Base-by-base conservation (phyloP, 2,888 invertebrate species). In the Callyntrura guangdongensis region DNA sequence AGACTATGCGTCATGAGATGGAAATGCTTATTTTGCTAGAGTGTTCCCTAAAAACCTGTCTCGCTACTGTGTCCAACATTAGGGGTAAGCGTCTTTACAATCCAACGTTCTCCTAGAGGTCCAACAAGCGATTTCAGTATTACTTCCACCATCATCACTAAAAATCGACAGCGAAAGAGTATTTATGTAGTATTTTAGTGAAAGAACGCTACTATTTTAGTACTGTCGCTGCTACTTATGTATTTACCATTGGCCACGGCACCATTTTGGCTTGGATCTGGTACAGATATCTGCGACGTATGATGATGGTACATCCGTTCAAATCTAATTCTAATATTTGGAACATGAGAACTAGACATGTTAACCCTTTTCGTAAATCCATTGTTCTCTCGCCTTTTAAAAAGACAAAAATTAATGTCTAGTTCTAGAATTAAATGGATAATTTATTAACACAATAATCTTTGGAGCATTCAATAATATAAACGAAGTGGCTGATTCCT, bases 391-490 rank as follows among this genome's bases (percentile, higher is more conserved):
- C 53, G 20, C 12, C 27, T 49, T 45, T 11, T 77, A 11, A 4
- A 20, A 61, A 67, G 69, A 69, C 22, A 49, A 49, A 36, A 84
- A 84, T 69, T 67, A 82, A 53, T 14, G 49, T 84, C 69, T 83
- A 47, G 84, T 69, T 67, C 84, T 53, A 67, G 84, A 84, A 84
- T 67, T 84, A 47, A 84, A 84, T 69, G 47, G 84, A 53, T 84
- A 84, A 84, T 84, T 84, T 84, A 84, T 84, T 84, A 56, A 69
- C 49, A 53, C 84, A 84, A 84, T 84, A 67, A 67, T 67, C 27
- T 82, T 36, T 36, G n/a, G 22, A 45, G n/a, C 45, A 45, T 72
- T 45, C 45, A 72, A 72, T 72, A 72, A 72, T 47, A 45, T n/a
- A 17, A 17, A 17, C 72, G 17, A 72, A 72, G 45, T 72, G 45